phyloP scores from a whole-genome alignment of 2,797 vertebrate species.

The Lithobates pipiens region DNA sequence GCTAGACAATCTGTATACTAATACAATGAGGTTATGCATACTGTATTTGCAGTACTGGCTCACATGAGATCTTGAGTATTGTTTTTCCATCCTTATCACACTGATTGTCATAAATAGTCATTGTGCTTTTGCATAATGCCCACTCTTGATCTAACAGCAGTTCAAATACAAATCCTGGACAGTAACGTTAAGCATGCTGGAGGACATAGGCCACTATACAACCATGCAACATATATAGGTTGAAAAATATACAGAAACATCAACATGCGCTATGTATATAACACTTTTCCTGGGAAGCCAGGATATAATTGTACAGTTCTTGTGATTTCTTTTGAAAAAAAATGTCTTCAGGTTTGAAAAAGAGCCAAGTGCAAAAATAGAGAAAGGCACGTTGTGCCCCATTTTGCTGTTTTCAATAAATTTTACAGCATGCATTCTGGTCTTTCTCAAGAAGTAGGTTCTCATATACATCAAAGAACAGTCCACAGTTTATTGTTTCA shows the following conservation, averaged over 20 bases:
- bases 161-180: constrained; percentile 76
- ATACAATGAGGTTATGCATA: constrained; percentile 41
- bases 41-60: constrained; percentile 19
- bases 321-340: constrained; percentile 67
- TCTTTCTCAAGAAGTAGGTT: constrained; percentile 63
- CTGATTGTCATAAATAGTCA: constrained; percentile 81
- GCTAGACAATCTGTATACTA: constrained; percentile 65
- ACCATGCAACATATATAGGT: constrained; percentile 81
- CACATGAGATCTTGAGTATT: constrained; percentile 24
- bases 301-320: constrained; percentile 68
- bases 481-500: constrained; percentile 70
- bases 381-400: constrained; percentile 61
- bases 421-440: constrained; percentile 63
- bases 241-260: constrained; percentile 65
- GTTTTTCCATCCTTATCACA: constrained; percentile 65
- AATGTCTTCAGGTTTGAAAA: constrained; percentile 68
- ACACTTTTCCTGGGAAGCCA: constrained; percentile 69
- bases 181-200: constrained; percentile 79
- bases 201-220: constrained; percentile 77
- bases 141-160: constrained; percentile 74
- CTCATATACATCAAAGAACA: constrained; percentile 51
- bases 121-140: constrained; percentile 85
- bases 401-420: constrained; percentile 52
- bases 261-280: constrained; percentile 81
- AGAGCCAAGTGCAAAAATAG: constrained; percentile 67